Conservation (phyloP, 2,888 invertebrate genomes). For the Hermodice carunculata region DNA sequence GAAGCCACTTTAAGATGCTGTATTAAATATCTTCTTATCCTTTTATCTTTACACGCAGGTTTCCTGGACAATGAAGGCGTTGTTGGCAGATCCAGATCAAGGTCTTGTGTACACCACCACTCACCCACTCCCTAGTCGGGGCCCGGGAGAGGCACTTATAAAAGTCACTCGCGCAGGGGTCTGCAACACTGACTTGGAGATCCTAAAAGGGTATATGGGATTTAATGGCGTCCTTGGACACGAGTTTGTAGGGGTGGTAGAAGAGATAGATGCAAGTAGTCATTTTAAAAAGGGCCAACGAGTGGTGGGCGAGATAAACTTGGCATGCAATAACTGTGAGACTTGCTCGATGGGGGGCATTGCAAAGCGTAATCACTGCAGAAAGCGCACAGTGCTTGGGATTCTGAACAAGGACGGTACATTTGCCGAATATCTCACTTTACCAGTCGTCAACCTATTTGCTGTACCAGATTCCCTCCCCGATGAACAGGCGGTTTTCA, state of each 20-base stretch:
- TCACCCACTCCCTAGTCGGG: no score
- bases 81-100: no score
- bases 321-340: conserved; percentile 24
- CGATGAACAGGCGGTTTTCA: conserved; percentile 31
- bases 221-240: conserved; percentile 31
- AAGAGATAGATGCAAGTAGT: not conserved
- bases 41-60: no score
- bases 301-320: conserved; percentile 39
- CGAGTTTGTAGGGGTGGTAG: conserved; percentile 38
- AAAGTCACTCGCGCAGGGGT: conserved; percentile 30
- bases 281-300: conserved; percentile 16
- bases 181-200: conserved; percentile 39
- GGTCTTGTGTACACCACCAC: no score
- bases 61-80: no score
- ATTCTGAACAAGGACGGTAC: conserved; percentile 35
- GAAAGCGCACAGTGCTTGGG: conserved; percentile 30
- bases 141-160: conserved; percentile 30
- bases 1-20: no score
- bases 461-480: conserved; percentile 25
- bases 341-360: conserved; percentile 13
- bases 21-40: no score
- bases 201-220: conserved; percentile 30
- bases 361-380: conserved; percentile 34
- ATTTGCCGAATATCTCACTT: conserved; percentile 31
- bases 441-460: conserved; percentile 31